Conservation (phyloP, 2,113 vertebrate genomes). For the Micronycteris hirsuta region DNA sequence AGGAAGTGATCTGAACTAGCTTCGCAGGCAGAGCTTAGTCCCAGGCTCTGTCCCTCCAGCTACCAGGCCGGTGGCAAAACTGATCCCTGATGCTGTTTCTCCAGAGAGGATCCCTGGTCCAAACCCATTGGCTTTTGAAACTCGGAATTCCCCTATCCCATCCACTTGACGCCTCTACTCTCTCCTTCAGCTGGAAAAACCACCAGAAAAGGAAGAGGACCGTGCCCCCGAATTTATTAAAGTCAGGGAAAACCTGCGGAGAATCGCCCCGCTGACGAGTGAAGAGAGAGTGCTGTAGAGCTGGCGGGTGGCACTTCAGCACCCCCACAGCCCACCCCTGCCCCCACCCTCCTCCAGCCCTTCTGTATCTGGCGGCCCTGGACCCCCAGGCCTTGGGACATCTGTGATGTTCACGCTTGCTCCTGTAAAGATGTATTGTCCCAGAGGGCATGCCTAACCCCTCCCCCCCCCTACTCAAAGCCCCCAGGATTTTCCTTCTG, state of each 20-base stretch:
- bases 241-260: constrained; percentile 93
- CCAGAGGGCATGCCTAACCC: not conserved
- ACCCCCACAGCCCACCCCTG: not conserved
- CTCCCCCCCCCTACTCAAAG: not conserved
- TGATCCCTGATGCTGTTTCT: not conserved
- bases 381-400: not conserved
- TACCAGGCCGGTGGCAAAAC: not conserved
- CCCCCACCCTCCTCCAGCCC: not conserved
- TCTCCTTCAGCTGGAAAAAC: constrained; percentile 87
- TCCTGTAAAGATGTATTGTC: not conserved
- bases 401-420: not conserved
- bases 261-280: constrained; percentile 81
- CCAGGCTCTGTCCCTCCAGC: not conserved
- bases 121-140: not conserved
- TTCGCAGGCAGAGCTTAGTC: not conserved
- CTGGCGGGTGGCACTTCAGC: not conserved
- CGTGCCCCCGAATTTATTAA: constrained; percentile 93
- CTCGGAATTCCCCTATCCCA: not conserved
- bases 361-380: not conserved
- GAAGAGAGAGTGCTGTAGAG: constrained; percentile 86
- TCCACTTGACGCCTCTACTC: not conserved
- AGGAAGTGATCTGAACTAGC: not conserved
- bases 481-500: not conserved
- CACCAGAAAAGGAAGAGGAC: constrained; percentile 85
- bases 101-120: not conserved